Evolutionary conservation across 2,797 vertebrate genomes (phyloP), one percentile per base, ranked within the genome.

Genomic region (Phataginus tetradactyla): DNA sequence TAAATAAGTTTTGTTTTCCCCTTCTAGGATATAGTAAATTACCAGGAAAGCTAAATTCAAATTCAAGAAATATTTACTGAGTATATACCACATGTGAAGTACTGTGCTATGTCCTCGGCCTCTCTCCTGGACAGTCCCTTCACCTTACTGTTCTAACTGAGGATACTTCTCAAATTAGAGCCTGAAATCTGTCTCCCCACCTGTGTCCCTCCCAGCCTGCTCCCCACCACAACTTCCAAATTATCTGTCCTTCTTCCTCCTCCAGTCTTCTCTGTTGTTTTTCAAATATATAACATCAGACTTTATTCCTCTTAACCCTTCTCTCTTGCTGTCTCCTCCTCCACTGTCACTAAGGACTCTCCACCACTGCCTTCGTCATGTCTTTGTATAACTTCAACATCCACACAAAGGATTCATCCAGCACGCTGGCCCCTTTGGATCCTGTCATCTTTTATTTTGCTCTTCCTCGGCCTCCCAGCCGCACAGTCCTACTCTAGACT

Each of bases 41-140:
- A 29, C 49, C 87, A 37, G 80, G 83, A 92, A 93, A 90, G 61
- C 87, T 51, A 59, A 91, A 68, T 92, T 95, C 51, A 61, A 45
- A 78, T 59, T 79, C 7, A 37, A 51, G 86, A 92, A 63, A 78
- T 80, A 49, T 3, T 80, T 21, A 66, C 37, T 27, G 78, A 90
- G 15, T 45, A 27, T 14, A 32, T 34, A 27, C 8, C 6, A 6
- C 12, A 3, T 88, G 20, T 34, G 34, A 37, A 51, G 53, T 18
- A 17, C 29, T 21, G 3, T 83, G 57, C 55, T 37, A 1, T 1
- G 2, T 49, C 34, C 11, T 59, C 32, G 64, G 27, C 25, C 64
- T 61, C 68, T 59, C 66, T 80, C 68, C 39, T 63, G 23, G 91
- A 6, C 7, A 13, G 34, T 71, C 6, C 12, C 49, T 84, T 78